Base-by-base conservation (phyloP, 2,113 vertebrate genomes). In the Dicrurus megarhynchus region DNA sequence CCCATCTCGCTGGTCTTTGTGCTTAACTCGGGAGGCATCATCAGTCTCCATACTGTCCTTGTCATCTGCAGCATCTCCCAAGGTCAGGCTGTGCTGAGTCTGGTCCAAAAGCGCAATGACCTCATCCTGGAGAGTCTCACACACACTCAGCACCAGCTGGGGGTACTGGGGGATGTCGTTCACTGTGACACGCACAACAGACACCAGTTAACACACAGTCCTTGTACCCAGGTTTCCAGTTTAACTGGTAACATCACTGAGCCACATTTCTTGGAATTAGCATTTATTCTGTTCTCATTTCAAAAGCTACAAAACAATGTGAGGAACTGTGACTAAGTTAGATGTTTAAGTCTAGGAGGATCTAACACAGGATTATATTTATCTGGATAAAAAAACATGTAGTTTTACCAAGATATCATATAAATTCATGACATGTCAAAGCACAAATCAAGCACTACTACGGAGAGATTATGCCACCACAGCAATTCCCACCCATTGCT, bases 21-120 rank as follows among this genome's bases (percentile, higher is more conserved):
- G 99, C 28, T 98, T 97, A 0, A 96, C 96, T 15, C 98, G 97
- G 19, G 98, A 98, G 61, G 84, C 76, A 56, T 98, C 98, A 6
- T 99, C 99, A 0, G 99, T 99, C 93, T 99, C 99, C 99, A 99
- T 99, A 86, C 98, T 99, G 98, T 99, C 99, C 94, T 99, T 99
- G 87, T 99, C 99, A 63, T 99, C 99, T 1, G 74, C 14, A 2
- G 87, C 50, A 9, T 85, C 67, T 87, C 98, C 85, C 20, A 97
- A 24, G 4, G 90, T 97, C 97, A 99, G 86, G 91, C 98, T 97
- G 93, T 99, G 99, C 21, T 98, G 98, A 4, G 99, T 99, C 80
- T 98, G 99, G 97, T 99, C 99, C 2, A 99, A 98, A 56, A 99
- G 98, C 0, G 98, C 98, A 83, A 99, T 95, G 9, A 99, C 98